These are phyloP conservation scores for Bovichtus diacanthus DNA, from an alignment of 2,797 vertebrate genomes.

Conservation along the genomic window DNA sequence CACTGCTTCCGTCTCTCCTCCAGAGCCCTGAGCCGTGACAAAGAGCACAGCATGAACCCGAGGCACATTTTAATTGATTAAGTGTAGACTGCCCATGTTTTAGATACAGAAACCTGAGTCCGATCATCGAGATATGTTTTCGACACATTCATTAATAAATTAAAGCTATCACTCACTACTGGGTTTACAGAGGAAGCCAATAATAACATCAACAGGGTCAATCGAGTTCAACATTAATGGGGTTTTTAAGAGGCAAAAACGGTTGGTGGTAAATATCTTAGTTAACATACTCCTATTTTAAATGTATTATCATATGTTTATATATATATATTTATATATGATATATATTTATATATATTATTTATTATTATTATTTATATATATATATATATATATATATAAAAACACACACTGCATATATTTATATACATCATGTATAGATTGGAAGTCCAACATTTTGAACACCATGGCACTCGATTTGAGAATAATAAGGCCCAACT, in stretches of 20 bases:
- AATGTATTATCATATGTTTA: not conserved
- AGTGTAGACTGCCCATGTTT: constrained; percentile 39
- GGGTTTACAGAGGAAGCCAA: constrained; percentile 27
- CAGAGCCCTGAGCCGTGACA: constrained; percentile 83
- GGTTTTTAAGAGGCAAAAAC: not conserved
- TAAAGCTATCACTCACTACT: constrained; percentile 45
- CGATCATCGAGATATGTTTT: constrained; percentile 62
- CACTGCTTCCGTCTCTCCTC: constrained; percentile 88
- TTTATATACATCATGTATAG: too few species aligned
- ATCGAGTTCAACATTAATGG: not conserved
- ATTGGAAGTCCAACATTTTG: not conserved
- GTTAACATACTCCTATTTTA: not conserved
- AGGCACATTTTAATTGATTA: constrained; percentile 44
- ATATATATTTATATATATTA: not conserved
- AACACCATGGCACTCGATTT: not conserved
- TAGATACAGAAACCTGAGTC: constrained; percentile 70
- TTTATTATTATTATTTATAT: too few species aligned
- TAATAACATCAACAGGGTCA: constrained; percentile 17
- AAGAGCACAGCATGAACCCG: not conserved
- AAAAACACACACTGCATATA: too few species aligned
- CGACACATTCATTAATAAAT: constrained; percentile 77
- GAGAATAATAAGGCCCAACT: not conserved
- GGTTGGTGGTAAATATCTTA: not conserved
- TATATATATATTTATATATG: not conserved
- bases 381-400: too few species aligned